Evolutionary conservation across 2,797 vertebrate genomes (phyloP).

Genomic region (Apogon hyalosoma): DNA sequence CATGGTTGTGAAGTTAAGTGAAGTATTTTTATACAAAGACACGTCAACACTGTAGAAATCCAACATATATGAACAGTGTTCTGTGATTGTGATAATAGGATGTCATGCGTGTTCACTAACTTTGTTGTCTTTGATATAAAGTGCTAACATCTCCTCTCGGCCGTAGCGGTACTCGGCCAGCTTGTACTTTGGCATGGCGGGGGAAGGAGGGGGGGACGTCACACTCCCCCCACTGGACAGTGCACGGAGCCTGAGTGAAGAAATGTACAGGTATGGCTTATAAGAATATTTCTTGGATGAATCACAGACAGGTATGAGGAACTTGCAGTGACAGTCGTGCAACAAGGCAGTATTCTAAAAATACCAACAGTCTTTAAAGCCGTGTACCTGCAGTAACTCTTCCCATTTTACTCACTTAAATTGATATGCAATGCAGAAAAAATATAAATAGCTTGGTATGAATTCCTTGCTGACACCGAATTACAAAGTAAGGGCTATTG

Average conservation of each 20-base stretch:
- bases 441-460: slow-evolving; percentile 15
- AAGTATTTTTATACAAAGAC: too few species aligned
- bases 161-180: slow-evolving; percentile 95
- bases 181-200: slow-evolving; percentile 98
- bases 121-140: slow-evolving; percentile 96
- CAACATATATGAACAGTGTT: background rate
- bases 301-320: background rate
- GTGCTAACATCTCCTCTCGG: slow-evolving; percentile 96
- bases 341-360: background rate
- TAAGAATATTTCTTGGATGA: background rate
- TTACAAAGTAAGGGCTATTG: slow-evolving; percentile 2
- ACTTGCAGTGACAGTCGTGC: background rate
- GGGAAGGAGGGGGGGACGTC: slow-evolving; percentile 93
- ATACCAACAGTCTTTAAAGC: slow-evolving; percentile 1
- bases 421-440: background rate
- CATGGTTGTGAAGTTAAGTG: background rate
- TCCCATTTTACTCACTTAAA: background rate
- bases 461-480: slow-evolving; percentile 7
- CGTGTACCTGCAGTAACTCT: background rate
- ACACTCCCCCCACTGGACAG: slow-evolving; percentile 94
- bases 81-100: background rate
- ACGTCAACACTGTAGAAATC: too few species aligned
- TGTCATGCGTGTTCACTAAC: slow-evolving; percentile 62
- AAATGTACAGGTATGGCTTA: background rate
- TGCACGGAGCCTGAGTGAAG: slow-evolving; percentile 89